Evolutionary conservation across 2,797 vertebrate species (phyloP).

Genomic region (Netta rufina): DNA sequence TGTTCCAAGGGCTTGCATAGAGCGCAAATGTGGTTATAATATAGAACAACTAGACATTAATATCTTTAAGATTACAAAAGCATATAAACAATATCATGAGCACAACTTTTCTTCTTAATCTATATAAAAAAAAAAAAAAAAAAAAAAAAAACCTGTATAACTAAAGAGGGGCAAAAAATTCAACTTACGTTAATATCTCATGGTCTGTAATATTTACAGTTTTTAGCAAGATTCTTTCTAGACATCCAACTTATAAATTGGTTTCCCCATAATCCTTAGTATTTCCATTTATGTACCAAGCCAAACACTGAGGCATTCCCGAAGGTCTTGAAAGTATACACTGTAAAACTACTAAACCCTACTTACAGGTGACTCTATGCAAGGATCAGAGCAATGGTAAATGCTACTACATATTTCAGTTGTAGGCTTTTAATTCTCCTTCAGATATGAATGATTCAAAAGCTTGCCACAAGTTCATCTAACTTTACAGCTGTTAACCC

Average conservation of each 20-base stretch:
- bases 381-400: slow-evolving; percentile 78
- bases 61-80: slow-evolving; percentile 82
- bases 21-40: slow-evolving; percentile 84
- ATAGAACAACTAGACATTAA: slow-evolving; percentile 83
- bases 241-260: slow-evolving; percentile 70
- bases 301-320: slow-evolving; percentile 79
- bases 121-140: slow-evolving; percentile 62
- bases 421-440: slow-evolving; percentile 73
- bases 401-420: slow-evolving; percentile 75
- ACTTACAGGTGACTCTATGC: slow-evolving; percentile 80
- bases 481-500: slow-evolving; percentile 76
- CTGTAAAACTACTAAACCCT: slow-evolving; percentile 78
- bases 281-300: slow-evolving; percentile 74
- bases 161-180: slow-evolving; percentile 72
- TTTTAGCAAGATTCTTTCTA: slow-evolving; percentile 78
- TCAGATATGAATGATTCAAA: slow-evolving; percentile 76
- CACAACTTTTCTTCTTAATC: slow-evolving; percentile 77
- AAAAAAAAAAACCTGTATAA: slow-evolving; percentile 67
- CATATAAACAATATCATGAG: slow-evolving; percentile 81
- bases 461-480: slow-evolving; percentile 76
- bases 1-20: slow-evolving; percentile 88
- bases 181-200: slow-evolving; percentile 77
- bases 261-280: slow-evolving; percentile 70
- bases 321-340: slow-evolving; percentile 73
- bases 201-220: slow-evolving; percentile 80